These are phyloP conservation scores for Eulacestoma nigropectus DNA, from an alignment of 2,113 vertebrate genomes.

Conservation along the genomic window DNA sequence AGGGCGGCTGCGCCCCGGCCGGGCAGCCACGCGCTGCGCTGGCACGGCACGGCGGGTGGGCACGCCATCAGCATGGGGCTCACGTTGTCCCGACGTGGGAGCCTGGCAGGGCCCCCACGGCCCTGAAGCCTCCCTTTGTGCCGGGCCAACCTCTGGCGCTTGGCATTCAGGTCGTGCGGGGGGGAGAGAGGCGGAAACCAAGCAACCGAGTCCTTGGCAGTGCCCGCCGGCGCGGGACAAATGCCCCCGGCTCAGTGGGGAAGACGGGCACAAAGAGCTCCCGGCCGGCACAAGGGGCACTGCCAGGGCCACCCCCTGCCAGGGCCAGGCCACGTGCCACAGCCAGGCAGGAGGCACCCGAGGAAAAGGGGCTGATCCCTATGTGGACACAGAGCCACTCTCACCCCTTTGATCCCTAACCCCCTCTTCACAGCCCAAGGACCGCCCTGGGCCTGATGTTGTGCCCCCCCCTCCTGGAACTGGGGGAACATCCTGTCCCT, in stretches of 20 bases:
- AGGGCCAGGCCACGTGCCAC: neutral
- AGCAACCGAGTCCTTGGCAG: slow-evolving; percentile 60
- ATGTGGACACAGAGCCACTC: neutral
- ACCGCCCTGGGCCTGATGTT: fast-evolving
- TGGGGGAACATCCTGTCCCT: neutral
- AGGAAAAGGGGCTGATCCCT: neutral
- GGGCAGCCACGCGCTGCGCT: neutral
- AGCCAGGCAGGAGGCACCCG: neutral
- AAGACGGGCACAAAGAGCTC: slow-evolving; percentile 27
- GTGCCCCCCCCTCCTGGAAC: neutral
- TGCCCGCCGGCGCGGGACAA: neutral
- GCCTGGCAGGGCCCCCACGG: neutral
- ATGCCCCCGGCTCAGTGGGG: neutral
- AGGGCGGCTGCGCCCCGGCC: neutral
- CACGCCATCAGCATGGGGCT: slow-evolving; percentile 31
- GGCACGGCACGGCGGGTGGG: neutral
- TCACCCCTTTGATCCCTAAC: neutral
- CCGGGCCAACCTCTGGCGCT: slow-evolving; percentile 19
- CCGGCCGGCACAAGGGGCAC: neutral
- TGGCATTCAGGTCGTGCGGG: slow-evolving; percentile 45
- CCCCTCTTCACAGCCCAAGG: neutral
- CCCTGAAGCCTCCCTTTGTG: slow-evolving; percentile 46
- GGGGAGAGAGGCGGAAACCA: slow-evolving; percentile 43
- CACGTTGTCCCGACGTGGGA: slow-evolving; percentile 29
- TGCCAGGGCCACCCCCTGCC: neutral